These are phyloP conservation scores for Melanaphis sacchari DNA, from an alignment of 1,140 invertebrate genomes.

Conservation along the genomic window DNA sequence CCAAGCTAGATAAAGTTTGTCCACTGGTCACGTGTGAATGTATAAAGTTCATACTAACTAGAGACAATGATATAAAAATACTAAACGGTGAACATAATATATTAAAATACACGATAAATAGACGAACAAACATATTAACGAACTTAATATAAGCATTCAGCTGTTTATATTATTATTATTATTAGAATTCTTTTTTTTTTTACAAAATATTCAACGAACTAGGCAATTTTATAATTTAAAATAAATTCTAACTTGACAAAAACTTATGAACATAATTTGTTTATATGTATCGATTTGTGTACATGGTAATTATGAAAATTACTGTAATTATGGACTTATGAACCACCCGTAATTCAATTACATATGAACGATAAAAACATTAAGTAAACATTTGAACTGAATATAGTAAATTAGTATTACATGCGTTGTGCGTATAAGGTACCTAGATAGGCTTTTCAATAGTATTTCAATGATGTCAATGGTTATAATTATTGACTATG, in stretches of 20 bases:
- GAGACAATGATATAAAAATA: not conserved
- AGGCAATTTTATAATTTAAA: not conserved
- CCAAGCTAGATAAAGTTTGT: too few species aligned
- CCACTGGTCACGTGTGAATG: too few species aligned
- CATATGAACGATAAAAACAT: not conserved
- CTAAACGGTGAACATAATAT: not conserved
- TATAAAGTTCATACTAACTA: too few species aligned
- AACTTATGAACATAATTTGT: not conserved
- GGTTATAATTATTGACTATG: not conserved
- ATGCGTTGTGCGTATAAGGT: not conserved
- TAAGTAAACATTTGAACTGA: not conserved
- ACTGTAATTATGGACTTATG: not conserved
- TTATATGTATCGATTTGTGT: too few species aligned
- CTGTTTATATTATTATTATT: not conserved
- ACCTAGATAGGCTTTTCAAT: not conserved
- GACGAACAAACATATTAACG: too few species aligned
- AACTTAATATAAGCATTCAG: too few species aligned
- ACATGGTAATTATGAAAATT: not conserved
- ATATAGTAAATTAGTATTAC: not conserved
- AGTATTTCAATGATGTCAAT: not conserved
- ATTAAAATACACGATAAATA: not conserved
- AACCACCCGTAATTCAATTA: not conserved
- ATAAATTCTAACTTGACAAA: not conserved
- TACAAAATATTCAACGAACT: not conserved
- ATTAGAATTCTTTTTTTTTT: not conserved